Evolutionary conservation across 35 echinoderm and acorn worm species (phyloP).

Genomic region (Apostichopus californicus): DNA sequence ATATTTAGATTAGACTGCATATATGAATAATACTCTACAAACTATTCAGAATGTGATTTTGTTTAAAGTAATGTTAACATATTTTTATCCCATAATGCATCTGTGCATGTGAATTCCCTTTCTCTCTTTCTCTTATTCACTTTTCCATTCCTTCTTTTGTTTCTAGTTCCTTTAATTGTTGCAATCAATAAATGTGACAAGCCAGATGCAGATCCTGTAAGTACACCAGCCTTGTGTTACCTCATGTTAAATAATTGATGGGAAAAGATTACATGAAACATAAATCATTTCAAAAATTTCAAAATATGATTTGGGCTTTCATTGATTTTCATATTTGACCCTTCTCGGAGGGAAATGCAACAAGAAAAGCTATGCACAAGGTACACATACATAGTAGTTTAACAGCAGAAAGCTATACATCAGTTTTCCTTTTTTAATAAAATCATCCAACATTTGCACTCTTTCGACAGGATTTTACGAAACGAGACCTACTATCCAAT

Average conservation of each 20-base stretch:
- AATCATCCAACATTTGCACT: neutral
- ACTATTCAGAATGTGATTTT: too few species aligned
- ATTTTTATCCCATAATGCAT: too few species aligned
- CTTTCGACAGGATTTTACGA: conserved; percentile 75
- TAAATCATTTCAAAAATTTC: too few species aligned
- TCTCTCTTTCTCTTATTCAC: neutral
- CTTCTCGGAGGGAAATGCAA: neutral
- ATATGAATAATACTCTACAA: too few species aligned
- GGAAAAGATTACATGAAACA: too few species aligned
- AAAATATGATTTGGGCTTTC: too few species aligned
- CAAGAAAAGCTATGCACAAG: too few species aligned
- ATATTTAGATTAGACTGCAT: too few species aligned
- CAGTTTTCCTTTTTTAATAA: too few species aligned
- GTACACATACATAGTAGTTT: neutral
- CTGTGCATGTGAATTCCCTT: too few species aligned
- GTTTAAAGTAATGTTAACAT: neutral
- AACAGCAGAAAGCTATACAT: neutral
- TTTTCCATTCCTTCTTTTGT: conserved; percentile 42
- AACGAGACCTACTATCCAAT: conserved; percentile 78
- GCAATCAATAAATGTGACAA: conserved; percentile 99
- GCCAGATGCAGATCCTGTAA: conserved; percentile 86
- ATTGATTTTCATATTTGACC: too few species aligned
- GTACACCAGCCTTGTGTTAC: conserved; percentile 30
- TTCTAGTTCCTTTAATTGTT: conserved; percentile 89
- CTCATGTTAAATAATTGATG: neutral